Base-by-base conservation (phyloP, 2,797 vertebrate species). In the Sebastes umbrosus region DNA sequence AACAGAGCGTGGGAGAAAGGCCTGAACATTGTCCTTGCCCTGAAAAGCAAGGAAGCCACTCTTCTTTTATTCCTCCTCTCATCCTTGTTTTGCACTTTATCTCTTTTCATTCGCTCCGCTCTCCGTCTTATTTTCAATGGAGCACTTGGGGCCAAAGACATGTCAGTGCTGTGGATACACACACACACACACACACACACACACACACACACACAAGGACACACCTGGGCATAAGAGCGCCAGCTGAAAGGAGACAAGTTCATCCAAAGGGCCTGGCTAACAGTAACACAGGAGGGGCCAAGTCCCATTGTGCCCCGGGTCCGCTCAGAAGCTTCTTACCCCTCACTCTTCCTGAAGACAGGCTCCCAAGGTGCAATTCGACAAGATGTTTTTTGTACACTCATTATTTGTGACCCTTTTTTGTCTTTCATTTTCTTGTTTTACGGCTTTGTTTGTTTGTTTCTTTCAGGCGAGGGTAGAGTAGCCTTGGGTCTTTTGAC, bases 11-110 rank as follows among this genome's bases (percentile, higher is more conserved):
- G 94, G 94, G 94, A 95, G 94, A 91, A 91, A 84, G 85, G 85
- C 83, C 89, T 22, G 84, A 88, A 95, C 93, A 94, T 94, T 95
- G 94, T 95, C 90, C 91, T 91, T 92, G 91, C 76, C 92, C 92
- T 95, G 93, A 94, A 95, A 94, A 93, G 92, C 93, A 93, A 92
- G 91, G 93, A 93, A 94, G 94, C 92, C 92, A 94, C 92, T 94
- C 88, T 94, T 85, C 91, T 94, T 93, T 94, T 92, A 85, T 93
- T 89, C 85, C 75, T 93, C 88, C 92, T 93, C 93, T 93, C 93
- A 92, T 95, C 92, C 90, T 90, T 93, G 90, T 93, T 94, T 92
- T 93, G 90, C 92, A 94, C 93, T 93, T 93, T 94, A 94, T 94
- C 91, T 95, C 91, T 89, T 93, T 95, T 95, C 93, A 94, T 90